These are phyloP conservation scores for Epinephelus lanceolatus DNA, from an alignment of 2,113 vertebrate genomes.

Conservation along the genomic window DNA sequence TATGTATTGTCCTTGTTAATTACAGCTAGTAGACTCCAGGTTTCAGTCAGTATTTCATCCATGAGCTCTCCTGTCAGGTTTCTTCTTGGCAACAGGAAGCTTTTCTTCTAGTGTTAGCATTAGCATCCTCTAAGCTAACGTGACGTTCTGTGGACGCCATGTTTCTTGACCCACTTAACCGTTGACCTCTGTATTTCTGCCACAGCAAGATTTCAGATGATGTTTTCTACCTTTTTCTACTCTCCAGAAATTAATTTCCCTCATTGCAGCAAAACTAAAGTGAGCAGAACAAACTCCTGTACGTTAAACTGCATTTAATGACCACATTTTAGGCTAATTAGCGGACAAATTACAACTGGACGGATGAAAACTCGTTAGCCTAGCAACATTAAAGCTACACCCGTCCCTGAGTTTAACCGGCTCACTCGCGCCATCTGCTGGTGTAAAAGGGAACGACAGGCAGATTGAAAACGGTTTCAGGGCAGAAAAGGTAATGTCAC, in stretches of 20 bases:
- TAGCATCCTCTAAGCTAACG: not conserved
- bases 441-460: not conserved
- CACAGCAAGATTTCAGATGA: not conserved
- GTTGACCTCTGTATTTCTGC: not conserved
- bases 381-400: not conserved
- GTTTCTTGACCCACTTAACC: not conserved
- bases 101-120: not conserved
- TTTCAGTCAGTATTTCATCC: not conserved
- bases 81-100: not conserved
- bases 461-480: not conserved
- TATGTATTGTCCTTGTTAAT: not conserved
- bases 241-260: not conserved
- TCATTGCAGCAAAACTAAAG: not conserved
- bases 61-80: not conserved
- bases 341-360: not conserved
- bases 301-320: not conserved
- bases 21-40: not conserved
- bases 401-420: not conserved
- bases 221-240: not conserved
- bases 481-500: not conserved
- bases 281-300: not conserved
- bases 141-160: not conserved
- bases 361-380: not conserved
- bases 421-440: not conserved
- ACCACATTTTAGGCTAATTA: conserved; percentile 8